Evolutionary conservation across 2,797 vertebrate species (phyloP).

Genomic region (Diplodus sargus): DNA sequence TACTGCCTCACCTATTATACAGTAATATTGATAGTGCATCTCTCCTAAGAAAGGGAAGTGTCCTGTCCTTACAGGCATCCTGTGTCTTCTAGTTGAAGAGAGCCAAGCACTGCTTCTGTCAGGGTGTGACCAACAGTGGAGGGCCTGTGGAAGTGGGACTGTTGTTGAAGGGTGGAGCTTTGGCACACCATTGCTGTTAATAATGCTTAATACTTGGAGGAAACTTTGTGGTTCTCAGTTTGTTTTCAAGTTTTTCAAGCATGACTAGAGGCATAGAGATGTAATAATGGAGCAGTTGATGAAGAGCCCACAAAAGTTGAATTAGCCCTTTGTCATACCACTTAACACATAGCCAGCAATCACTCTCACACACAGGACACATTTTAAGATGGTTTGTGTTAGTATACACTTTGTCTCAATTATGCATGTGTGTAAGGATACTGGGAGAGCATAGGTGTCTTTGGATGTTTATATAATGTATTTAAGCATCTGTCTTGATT

Average conservation of each 20-base stretch:
- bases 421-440: neutral
- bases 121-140: constrained; percentile 24
- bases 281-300: constrained; percentile 55
- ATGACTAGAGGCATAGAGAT: constrained; percentile 34
- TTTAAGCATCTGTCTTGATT: constrained; percentile 11
- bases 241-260: constrained; percentile 18
- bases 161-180: constrained; percentile 33
- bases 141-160: constrained; percentile 37
- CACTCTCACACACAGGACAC: constrained; percentile 27
- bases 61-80: neutral
- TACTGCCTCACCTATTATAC: neutral
- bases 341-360: constrained; percentile 44
- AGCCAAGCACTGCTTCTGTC: constrained; percentile 17
- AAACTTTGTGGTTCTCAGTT: constrained; percentile 18
- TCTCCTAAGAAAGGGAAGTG: neutral
- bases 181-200: constrained; percentile 23
- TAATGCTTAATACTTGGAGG: constrained; percentile 13
- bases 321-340: constrained; percentile 44
- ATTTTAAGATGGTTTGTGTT: constrained; percentile 16
- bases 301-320: constrained; percentile 54
- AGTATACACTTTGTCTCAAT: constrained; percentile 33
- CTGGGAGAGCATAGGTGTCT: neutral
- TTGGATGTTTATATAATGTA: constrained; percentile 19
- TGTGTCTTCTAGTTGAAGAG: neutral
- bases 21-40: neutral